These are phyloP conservation scores for Felis chaus DNA, from an alignment of 2,113 vertebrate genomes.

Conservation along the genomic window DNA sequence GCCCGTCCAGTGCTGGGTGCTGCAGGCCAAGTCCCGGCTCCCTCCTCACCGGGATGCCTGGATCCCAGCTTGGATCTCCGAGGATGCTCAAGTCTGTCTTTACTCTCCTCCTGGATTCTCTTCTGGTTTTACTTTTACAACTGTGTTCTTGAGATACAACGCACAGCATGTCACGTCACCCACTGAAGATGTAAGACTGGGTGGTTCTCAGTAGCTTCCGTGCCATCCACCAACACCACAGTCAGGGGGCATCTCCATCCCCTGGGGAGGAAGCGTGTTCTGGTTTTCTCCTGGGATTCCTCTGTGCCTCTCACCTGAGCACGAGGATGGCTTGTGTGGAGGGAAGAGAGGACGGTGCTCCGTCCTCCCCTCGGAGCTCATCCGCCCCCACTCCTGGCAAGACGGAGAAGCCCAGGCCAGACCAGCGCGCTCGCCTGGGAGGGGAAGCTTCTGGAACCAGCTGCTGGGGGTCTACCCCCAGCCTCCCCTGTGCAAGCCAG, in stretches of 20 bases:
- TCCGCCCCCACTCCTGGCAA: fast-evolving
- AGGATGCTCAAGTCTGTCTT: background rate
- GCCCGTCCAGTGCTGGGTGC: fast-evolving
- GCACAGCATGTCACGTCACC: too few relatives aligned
- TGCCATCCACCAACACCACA: background rate
- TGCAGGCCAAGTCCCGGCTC: background rate
- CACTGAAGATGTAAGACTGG: background rate
- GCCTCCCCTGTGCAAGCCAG: background rate
- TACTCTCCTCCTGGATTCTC: background rate
- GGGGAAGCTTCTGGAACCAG: background rate
- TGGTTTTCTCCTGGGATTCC: background rate
- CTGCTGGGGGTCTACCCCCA: background rate
- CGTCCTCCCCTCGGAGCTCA: background rate
- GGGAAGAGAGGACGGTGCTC: too few relatives aligned
- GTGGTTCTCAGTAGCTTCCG: too few relatives aligned
- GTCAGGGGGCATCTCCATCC: background rate
- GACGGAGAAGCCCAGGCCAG: background rate
- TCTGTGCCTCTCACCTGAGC: background rate
- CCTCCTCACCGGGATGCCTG: background rate
- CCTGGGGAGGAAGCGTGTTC: background rate
- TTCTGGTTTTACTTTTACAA: background rate
- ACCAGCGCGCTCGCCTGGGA: fast-evolving
- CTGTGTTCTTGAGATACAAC: background rate
- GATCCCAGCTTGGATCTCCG: fast-evolving
- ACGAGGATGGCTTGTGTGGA: background rate